These are phyloP conservation scores for Lethenteron camtschaticum DNA, from an alignment of 2,113 vertebrate species.

Conservation along the genomic window DNA sequence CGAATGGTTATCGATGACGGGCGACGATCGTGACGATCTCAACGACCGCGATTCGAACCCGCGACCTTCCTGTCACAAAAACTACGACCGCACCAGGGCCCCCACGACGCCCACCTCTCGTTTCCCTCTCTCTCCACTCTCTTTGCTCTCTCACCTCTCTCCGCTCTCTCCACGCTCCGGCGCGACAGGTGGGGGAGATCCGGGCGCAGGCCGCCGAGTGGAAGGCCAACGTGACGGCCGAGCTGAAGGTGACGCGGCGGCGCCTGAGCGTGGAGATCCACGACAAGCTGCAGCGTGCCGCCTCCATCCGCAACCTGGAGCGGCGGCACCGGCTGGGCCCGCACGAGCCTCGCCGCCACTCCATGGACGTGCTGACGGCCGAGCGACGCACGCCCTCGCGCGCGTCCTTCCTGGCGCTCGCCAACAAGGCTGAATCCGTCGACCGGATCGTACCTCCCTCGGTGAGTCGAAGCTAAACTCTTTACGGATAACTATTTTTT, in stretches of 20 bases:
- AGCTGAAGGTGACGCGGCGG: conserved; percentile 88
- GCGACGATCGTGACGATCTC: too few relatives aligned
- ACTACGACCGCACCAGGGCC: too few relatives aligned
- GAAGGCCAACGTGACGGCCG: conserved; percentile 86
- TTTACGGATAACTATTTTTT: too few relatives aligned
- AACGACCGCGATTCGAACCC: too few relatives aligned
- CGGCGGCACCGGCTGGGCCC: background rate
- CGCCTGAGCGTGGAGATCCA: conserved; percentile 91
- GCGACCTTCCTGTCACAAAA: too few relatives aligned
- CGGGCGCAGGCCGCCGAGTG: conserved; percentile 83
- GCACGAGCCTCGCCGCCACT: background rate
- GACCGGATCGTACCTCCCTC: background rate
- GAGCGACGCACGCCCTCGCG: background rate
- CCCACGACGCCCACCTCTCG: background rate
- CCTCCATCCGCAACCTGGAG: conserved; percentile 35
- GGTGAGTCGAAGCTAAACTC: too few relatives aligned
- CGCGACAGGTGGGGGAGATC: conserved; percentile 66
- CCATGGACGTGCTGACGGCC: background rate
- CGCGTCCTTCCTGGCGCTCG: background rate
- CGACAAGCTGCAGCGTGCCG: conserved; percentile 80
- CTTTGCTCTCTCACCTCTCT: background rate
- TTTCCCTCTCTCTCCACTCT: background rate
- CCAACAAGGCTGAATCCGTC: conserved; percentile 3
- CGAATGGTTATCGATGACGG: too few relatives aligned
- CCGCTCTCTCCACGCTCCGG: background rate